Evolutionary conservation across 1,140 invertebrate species (phyloP).

Genomic region (Idris sp.): DNA sequence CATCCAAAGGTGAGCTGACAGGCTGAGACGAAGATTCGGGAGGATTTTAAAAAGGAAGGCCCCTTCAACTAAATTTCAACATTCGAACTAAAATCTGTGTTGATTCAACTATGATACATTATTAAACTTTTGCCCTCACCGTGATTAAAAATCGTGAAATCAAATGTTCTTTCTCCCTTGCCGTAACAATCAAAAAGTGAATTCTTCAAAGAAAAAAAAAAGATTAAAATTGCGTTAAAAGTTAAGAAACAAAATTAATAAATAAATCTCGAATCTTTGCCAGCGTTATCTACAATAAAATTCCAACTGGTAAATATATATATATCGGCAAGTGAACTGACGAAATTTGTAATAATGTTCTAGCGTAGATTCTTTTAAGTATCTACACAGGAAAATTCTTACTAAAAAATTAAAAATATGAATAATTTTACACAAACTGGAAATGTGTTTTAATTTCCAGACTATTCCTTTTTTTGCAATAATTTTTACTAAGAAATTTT

Average conservation of each 20-base stretch:
- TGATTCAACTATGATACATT: too few relatives aligned
- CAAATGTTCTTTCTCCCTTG: too few relatives aligned
- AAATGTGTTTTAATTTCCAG: too few relatives aligned
- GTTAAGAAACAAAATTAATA: constrained; percentile 18
- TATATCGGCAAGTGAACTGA: constrained; percentile 16
- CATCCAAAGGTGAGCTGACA: constrained; percentile 74
- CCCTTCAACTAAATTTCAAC: constrained; percentile 5
- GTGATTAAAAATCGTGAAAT: too few relatives aligned
- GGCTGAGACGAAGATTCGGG: constrained; percentile 42
- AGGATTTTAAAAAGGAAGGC: constrained; percentile 11
- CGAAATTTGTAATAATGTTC: constrained; percentile 22
- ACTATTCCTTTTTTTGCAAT: too few relatives aligned
- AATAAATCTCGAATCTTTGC: constrained; percentile 53
- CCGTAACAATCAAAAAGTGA: constrained; percentile 6
- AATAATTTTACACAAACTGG: too few relatives aligned
- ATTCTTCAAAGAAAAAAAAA: constrained; percentile 7
- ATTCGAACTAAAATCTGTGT: neutral
- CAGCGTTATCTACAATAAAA: constrained; percentile 44
- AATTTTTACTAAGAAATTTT: too few relatives aligned
- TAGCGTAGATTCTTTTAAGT: too few relatives aligned
- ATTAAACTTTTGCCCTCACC: too few relatives aligned
- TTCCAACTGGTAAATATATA: constrained; percentile 34
- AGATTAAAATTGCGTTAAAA: too few relatives aligned
- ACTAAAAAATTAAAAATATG: too few relatives aligned
- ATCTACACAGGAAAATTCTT: too few relatives aligned